Conservation (phyloP, 1,140 invertebrate genomes). For the Lepidurus apus region DNA sequence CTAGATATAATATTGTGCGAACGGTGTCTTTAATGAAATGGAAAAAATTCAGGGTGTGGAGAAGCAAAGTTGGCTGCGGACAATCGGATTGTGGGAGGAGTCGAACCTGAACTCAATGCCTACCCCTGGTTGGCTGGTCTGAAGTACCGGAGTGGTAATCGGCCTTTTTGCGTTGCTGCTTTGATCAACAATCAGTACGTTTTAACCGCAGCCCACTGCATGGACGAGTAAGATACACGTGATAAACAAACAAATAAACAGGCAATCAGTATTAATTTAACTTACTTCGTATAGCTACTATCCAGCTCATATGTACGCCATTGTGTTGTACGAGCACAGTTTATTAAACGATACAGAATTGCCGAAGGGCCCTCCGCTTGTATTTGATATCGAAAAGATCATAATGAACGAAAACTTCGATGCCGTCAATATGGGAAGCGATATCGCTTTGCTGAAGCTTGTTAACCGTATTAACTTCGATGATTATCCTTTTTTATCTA, state of each 20-base stretch:
- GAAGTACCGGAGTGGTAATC: not conserved
- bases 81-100: conserved; percentile 37
- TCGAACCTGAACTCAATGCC: conserved; percentile 32
- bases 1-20: not conserved
- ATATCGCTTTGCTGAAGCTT: conserved; percentile 30
- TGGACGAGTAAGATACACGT: conserved; percentile 20
- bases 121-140: conserved; percentile 38
- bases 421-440: not conserved
- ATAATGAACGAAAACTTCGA: not conserved
- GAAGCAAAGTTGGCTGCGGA: not conserved
- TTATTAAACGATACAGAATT: not conserved
- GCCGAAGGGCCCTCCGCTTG: not conserved
- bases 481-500: not conserved
- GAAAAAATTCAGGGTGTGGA: conserved; percentile 23
- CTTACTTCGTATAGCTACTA: not conserved
- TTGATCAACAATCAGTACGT: conserved; percentile 40
- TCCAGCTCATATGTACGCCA: not conserved
- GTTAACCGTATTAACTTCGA: conserved; percentile 12
- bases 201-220: conserved; percentile 40
- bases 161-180: conserved; percentile 39
- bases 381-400: conserved; percentile 1
- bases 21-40: conserved; percentile 2
- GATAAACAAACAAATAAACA: not conserved
- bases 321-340: conserved; percentile 21
- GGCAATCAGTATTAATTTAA: not conserved